Percentiles rank a stretch among this genome's conserved stretches.
These are phyloP conservation scores for Prenolepis imparis DNA, from an alignment of 2,888 invertebrate species.

Conservation along the genomic window DNA sequence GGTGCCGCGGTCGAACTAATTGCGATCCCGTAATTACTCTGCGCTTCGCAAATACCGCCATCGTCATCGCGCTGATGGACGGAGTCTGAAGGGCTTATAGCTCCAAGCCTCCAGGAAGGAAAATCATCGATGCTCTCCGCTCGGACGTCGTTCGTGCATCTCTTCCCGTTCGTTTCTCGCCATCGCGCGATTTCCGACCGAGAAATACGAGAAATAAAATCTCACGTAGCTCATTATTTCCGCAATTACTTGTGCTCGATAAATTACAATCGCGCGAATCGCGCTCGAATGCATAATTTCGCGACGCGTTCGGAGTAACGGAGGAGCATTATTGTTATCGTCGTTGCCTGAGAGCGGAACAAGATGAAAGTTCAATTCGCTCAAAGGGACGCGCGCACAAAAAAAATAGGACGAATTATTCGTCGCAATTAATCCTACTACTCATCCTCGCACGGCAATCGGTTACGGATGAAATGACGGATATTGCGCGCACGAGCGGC, in stretches of 20 bases:
- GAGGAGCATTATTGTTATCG: not conserved
- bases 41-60: constrained; percentile 36
- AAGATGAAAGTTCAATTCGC: not conserved
- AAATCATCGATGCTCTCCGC: constrained; percentile 52
- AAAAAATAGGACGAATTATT: constrained; percentile 33
- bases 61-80: constrained; percentile 34
- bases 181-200: constrained; percentile 46
- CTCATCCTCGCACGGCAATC: constrained; percentile 5
- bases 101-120: constrained; percentile 46
- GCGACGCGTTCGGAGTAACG: constrained; percentile 7
- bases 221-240: constrained; percentile 38
- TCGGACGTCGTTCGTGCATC: not conserved
- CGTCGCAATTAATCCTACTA: constrained; percentile 41
- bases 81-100: constrained; percentile 27
- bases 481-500: constrained; percentile 22
- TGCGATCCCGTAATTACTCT: constrained; percentile 66
- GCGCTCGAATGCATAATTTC: constrained; percentile 3
- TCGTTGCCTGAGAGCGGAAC: not conserved
- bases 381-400: constrained; percentile 22
- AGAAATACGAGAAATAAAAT: constrained; percentile 12
- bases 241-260: constrained; percentile 52
- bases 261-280: constrained; percentile 57
- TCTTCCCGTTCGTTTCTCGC: not conserved
- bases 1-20: constrained; percentile 62
- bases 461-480: constrained; percentile 16